Percentiles rank a stretch among this genome's conserved stretches.
Evolutionary conservation across 2,888 invertebrate genomes (phyloP).

Genomic region (Lissocephala sabroskyi): DNA sequence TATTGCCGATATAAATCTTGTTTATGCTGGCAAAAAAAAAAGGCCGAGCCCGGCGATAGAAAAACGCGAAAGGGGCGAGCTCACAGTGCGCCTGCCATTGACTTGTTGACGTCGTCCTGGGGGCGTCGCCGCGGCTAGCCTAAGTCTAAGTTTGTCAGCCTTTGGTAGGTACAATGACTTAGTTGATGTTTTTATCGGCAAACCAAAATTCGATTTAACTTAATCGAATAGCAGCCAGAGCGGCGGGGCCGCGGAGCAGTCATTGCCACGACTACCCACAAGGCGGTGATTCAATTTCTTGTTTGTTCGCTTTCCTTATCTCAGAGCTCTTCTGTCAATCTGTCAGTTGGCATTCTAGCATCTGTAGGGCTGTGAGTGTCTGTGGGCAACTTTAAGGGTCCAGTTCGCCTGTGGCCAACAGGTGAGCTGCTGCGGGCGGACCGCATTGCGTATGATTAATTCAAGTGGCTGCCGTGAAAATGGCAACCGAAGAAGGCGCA

Average conservation of each 20-base stretch:
- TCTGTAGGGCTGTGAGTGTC: too few relatives aligned
- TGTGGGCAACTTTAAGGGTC: too few relatives aligned
- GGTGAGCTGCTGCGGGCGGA: too few relatives aligned
- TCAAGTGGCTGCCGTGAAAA: too few relatives aligned
- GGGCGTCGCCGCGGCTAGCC: too few relatives aligned
- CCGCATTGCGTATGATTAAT: too few relatives aligned
- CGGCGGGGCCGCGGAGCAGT: not conserved
- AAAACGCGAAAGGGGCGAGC: too few relatives aligned
- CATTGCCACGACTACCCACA: not conserved
- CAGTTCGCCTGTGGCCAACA: too few relatives aligned
- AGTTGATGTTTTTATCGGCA: constrained; percentile 38
- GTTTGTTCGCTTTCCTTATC: constrained; percentile 21
- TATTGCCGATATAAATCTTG: constrained; percentile 58
- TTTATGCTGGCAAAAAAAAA: constrained; percentile 36
- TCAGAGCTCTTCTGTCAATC: constrained; percentile 37
- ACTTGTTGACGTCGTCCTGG: constrained; percentile 1
- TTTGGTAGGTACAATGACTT: constrained; percentile 17
- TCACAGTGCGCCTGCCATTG: not conserved
- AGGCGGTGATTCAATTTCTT: not conserved
- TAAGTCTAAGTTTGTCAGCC: too few relatives aligned
- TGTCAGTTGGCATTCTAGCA: too few relatives aligned
- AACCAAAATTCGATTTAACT: constrained; percentile 45
- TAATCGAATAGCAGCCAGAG: constrained; percentile 36
- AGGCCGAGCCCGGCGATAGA: not conserved
- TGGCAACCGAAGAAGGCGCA: too few relatives aligned